phyloP scores from a whole-genome alignment of 2,888 invertebrate species.

The Platycnemis pennipes region DNA sequence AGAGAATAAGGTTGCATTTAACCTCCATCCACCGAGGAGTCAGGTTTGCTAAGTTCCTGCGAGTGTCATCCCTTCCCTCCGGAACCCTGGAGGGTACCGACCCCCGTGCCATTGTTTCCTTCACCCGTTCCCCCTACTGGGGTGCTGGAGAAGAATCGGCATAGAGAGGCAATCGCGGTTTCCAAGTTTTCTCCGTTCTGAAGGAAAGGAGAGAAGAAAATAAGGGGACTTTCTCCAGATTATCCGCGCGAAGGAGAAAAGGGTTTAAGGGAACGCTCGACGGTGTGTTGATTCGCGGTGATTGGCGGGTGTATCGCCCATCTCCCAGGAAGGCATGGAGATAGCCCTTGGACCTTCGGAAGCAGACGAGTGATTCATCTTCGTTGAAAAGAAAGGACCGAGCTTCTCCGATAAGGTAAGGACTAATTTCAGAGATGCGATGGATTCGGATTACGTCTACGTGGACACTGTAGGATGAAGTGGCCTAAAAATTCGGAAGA shows the following conservation, averaged over 20 bases:
- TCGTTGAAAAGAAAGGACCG: not conserved
- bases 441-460: not conserved
- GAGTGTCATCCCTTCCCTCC: not conserved
- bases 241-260: not conserved
- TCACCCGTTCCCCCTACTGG: not conserved
- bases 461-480: too few relatives aligned
- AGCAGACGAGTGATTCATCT: not conserved
- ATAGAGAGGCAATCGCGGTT: not conserved
- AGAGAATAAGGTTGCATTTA: not conserved
- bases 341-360: not conserved
- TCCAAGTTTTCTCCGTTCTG: not conserved
- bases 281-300: not conserved
- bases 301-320: not conserved
- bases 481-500: too few relatives aligned
- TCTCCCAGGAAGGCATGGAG: not conserved
- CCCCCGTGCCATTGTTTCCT: not conserved
- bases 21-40: not conserved
- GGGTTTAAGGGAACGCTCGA: not conserved
- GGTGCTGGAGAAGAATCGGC: not conserved
- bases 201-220: not conserved
- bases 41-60: not conserved
- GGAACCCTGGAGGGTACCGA: not conserved
- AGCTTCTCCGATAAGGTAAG: not conserved
- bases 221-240: not conserved
- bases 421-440: not conserved